Percentiles rank a stretch among this genome's conserved stretches.
Conservation (phyloP, 2,888 invertebrate genomes). For the Craniophora ligustri region DNA sequence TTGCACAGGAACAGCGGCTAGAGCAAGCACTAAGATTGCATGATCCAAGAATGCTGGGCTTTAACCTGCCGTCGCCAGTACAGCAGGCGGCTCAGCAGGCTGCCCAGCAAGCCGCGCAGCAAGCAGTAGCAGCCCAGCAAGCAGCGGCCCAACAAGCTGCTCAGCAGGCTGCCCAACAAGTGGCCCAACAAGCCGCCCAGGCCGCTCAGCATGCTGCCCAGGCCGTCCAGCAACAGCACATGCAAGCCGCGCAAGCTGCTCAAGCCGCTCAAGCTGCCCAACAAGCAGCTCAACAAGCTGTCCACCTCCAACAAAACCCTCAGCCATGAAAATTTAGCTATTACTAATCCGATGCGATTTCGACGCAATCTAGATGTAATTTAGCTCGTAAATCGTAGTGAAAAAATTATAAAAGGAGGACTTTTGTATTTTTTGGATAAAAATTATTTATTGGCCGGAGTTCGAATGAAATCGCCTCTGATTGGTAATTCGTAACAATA, state of each 20-base stretch:
- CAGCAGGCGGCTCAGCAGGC: constrained; percentile 82
- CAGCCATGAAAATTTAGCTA: constrained; percentile 94
- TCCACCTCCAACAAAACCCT: constrained; percentile 86
- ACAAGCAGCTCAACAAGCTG: constrained; percentile 86
- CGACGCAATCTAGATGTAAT: constrained; percentile 64
- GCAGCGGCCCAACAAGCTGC: constrained; percentile 67
- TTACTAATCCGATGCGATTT: constrained; percentile 91
- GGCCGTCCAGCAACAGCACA: constrained; percentile 79
- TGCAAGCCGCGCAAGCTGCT: constrained; percentile 66
- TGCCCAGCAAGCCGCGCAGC: constrained; percentile 67
- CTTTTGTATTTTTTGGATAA: constrained; percentile 58
- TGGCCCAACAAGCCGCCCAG: constrained; percentile 70
- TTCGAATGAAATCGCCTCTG: constrained; percentile 81
- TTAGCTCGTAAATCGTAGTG: constrained; percentile 60
- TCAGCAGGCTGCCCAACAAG: constrained; percentile 71
- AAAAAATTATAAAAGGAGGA: constrained; percentile 42
- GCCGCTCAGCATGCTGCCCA: constrained; percentile 63
- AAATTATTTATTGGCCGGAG: constrained; percentile 65
- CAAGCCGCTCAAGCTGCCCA: constrained; percentile 77
- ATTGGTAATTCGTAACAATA: constrained; percentile 75
- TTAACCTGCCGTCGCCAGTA: constrained; percentile 89
- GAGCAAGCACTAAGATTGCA: constrained; percentile 95
- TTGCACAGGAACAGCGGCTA: constrained; percentile 93
- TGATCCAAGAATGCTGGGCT: constrained; percentile 94
- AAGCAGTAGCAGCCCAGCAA: constrained; percentile 51